Percentiles rank a stretch among this genome's conserved stretches.
phyloP scores from a whole-genome alignment of 2,797 vertebrate genomes.

The Smutsia temminckii region DNA sequence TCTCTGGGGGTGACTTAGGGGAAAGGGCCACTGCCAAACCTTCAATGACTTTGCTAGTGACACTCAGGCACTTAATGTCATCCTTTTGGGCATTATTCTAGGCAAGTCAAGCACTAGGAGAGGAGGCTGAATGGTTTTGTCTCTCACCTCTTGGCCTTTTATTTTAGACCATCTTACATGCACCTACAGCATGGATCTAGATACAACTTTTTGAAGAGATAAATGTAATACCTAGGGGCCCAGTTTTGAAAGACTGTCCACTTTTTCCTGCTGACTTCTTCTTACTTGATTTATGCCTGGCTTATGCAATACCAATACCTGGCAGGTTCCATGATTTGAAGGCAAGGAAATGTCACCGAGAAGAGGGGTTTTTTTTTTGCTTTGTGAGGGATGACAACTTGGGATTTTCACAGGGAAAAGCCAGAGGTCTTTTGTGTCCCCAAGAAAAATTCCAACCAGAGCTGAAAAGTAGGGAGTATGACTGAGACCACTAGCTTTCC shows the following conservation, averaged over 20 bases:
- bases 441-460: background rate
- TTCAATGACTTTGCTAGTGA: background rate
- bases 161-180: background rate
- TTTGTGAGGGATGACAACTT: background rate
- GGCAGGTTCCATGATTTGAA: slow-evolving; percentile 56
- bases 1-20: rapidly evolving
- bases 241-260: background rate
- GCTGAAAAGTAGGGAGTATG: background rate
- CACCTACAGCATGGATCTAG: background rate
- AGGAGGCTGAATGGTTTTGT: background rate
- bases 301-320: slow-evolving; percentile 52
- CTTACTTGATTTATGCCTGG: slow-evolving; percentile 73
- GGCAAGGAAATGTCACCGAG: slow-evolving; percentile 63
- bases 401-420: background rate
- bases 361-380: slow-evolving; percentile 1
- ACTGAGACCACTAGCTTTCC: background rate
- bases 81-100: background rate
- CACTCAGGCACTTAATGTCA: background rate
- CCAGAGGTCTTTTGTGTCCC: slow-evolving; percentile 14
- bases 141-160: background rate
- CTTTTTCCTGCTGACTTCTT: slow-evolving; percentile 42
- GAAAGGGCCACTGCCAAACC: background rate
- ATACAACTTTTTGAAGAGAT: background rate
- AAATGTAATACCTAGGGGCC: background rate
- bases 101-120: background rate